These are phyloP conservation scores for Lagodon rhomboides DNA, from an alignment of 2,797 vertebrate genomes.

Conservation along the genomic window DNA sequence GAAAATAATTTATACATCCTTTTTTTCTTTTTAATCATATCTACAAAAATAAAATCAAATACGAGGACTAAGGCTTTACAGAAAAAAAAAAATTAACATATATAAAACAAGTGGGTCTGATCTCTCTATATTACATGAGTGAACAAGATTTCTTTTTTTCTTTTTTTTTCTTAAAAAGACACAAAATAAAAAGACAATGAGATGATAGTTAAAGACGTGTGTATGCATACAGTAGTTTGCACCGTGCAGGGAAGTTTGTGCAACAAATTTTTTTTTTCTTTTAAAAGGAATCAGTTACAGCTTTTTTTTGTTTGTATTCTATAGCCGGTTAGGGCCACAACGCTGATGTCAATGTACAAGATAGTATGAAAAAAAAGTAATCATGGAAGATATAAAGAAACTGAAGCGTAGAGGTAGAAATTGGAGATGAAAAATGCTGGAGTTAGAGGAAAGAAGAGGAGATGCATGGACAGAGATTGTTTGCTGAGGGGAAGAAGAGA, in stretches of 20 bases:
- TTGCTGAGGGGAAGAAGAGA: conserved; percentile 4
- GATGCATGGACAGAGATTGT: background rate
- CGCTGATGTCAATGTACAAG: conserved; percentile 48
- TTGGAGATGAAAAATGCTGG: conserved; percentile 52
- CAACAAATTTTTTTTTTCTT: conserved; percentile 51
- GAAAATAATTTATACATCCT: conserved; percentile 88
- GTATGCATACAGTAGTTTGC: conserved; percentile 86
- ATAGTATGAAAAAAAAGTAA: conserved; percentile 37
- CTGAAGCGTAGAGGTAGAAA: conserved; percentile 71
- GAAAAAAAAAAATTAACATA: conserved; percentile 71
- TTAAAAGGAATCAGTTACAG: conserved; percentile 52
- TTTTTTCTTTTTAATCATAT: conserved; percentile 75
- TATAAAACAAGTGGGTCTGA: conserved; percentile 84
- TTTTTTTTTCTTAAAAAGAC: conserved; percentile 23
- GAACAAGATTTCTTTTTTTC: conserved; percentile 63
- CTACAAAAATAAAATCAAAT: conserved; percentile 90
- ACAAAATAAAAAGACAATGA: conserved; percentile 68
- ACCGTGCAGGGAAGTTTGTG: conserved; percentile 82
- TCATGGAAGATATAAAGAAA: conserved; percentile 45
- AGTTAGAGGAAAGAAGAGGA: conserved; percentile 17
- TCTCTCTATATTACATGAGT: conserved; percentile 85
- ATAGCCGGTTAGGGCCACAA: conserved; percentile 39
- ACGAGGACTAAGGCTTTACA: conserved; percentile 86
- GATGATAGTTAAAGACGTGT: conserved; percentile 74
- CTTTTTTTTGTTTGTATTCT: conserved; percentile 3